Percentiles rank a stretch among this genome's conserved stretches.
Conservation (phyloP, 2,888 invertebrate species). For the Nomada flava region DNA sequence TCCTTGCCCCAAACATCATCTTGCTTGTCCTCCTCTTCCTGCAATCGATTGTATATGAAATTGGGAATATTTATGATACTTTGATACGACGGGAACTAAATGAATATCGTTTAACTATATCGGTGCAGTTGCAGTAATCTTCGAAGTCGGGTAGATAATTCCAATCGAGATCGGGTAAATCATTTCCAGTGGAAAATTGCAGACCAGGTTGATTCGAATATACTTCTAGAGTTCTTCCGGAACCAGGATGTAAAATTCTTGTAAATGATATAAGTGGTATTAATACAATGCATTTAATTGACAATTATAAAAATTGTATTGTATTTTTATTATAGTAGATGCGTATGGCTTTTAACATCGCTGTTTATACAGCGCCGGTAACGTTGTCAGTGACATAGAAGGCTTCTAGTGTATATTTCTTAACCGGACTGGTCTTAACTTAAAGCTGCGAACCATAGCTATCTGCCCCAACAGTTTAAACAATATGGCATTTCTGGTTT, state of each 20-base stretch:
- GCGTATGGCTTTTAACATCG: too few relatives aligned
- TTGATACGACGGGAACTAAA: not conserved
- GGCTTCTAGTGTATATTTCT: too few relatives aligned
- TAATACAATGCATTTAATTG: not conserved
- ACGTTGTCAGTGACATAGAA: too few relatives aligned
- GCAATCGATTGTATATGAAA: not conserved
- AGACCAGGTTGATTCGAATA: constrained; percentile 86
- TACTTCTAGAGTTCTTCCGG: constrained; percentile 85
- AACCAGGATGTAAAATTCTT: constrained; percentile 81
- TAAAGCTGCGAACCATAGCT: too few relatives aligned
- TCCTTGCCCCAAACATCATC: constrained; percentile 80
- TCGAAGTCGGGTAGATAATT: constrained; percentile 60
- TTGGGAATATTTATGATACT: not conserved
- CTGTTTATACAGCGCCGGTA: too few relatives aligned
- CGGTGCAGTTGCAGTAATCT: constrained; percentile 40
- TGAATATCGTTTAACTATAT: constrained; percentile 18
- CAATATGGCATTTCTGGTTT: too few relatives aligned
- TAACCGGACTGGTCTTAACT: too few relatives aligned
- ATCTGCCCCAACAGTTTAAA: too few relatives aligned
- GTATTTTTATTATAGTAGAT: too few relatives aligned
- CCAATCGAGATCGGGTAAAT: constrained; percentile 78
- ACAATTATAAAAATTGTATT: not conserved
- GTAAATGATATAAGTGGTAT: not conserved
- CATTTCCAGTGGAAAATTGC: constrained; percentile 86
- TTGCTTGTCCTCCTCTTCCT: not conserved